Evolutionary conservation across 35 echinoderm and acorn worm genomes (phyloP), one percentile per base, ranked within the genome.

Genomic region (Heliocidaris tuberculata): DNA sequence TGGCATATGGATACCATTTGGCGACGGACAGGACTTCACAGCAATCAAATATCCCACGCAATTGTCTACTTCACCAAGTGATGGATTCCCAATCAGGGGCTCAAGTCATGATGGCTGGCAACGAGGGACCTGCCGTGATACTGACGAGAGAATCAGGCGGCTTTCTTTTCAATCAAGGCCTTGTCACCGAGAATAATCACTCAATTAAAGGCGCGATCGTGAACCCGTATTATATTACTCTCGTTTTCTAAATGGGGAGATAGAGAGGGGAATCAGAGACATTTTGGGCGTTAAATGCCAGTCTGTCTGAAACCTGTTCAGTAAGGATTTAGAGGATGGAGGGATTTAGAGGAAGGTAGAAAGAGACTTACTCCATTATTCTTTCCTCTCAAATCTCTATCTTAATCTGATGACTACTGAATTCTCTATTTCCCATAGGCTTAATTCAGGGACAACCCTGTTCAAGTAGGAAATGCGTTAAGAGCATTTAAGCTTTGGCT

Each of bases 131-230:
- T 27, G 65, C 27, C 35, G 35, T 3, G 35, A 42, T 42, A 3
- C 35, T n/a, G 65, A n/a, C 65, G 65, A 78, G 8, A 78, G 65
- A 24, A 78, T 78, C 21, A 19, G 4, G 65, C 65, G 27, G 65
- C 65, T 78, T 78, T 21, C 65, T 78, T 78, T 78, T 24, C 15
- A 24, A 78, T 78, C 65, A 78, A 78, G 65, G 65, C 19, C 65
- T n/a, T 78, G 65, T 78, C 65, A 78, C 65, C 65, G 27, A 78
- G 65, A 78, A 78, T 78, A 78, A 78, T 78, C 65, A 78, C 65
- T 78, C 65, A 78, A 78, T 78, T 78, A 78, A 78, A 78, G 65
- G 27, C 7, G 65, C 65, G 27, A n/a, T 78, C 65, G 65, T 78
- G 65, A 78, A 19, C 65, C 65, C 7, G 65, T 78, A 78, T 78